Evolutionary conservation across 1,140 invertebrate species (phyloP).

Genomic region (Drosophila novamexicana): DNA sequence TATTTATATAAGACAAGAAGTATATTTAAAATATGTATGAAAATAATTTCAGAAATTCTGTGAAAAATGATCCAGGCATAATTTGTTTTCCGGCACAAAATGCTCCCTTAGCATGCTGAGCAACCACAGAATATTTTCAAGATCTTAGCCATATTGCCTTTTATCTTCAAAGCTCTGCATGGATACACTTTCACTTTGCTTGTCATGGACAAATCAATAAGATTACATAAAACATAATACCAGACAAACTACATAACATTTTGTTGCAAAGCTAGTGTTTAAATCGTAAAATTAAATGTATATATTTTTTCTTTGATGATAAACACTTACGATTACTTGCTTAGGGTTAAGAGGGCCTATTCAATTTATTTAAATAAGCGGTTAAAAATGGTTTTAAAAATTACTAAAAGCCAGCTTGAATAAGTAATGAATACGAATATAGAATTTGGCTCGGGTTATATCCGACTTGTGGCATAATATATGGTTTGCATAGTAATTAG

Average conservation of each 20-base stretch:
- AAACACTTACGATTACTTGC: conserved; percentile 4
- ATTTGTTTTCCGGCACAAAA: no score
- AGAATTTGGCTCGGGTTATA: not conserved
- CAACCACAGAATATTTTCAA: no score
- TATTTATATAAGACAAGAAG: no score
- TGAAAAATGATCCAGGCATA: no score
- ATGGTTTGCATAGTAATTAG: not conserved
- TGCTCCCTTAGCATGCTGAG: no score
- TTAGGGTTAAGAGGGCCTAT: conserved; percentile 1
- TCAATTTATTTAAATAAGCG: not conserved
- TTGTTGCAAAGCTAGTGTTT: not conserved
- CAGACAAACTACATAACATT: conserved; percentile 9
- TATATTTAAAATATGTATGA: no score
- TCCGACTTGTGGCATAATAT: not conserved
- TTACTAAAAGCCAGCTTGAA: not conserved
- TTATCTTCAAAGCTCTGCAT: not conserved
- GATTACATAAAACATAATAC: conserved; percentile 2
- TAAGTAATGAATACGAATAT: not conserved
- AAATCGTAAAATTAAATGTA: not conserved
- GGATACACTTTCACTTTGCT: not conserved
- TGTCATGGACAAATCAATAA: not conserved
- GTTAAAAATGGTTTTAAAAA: not conserved
- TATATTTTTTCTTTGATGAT: not conserved
- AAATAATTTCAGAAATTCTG: no score
- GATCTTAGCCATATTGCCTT: no score